phyloP scores from a whole-genome alignment of 2,888 invertebrate species.

The Lumbricus terrestris region DNA sequence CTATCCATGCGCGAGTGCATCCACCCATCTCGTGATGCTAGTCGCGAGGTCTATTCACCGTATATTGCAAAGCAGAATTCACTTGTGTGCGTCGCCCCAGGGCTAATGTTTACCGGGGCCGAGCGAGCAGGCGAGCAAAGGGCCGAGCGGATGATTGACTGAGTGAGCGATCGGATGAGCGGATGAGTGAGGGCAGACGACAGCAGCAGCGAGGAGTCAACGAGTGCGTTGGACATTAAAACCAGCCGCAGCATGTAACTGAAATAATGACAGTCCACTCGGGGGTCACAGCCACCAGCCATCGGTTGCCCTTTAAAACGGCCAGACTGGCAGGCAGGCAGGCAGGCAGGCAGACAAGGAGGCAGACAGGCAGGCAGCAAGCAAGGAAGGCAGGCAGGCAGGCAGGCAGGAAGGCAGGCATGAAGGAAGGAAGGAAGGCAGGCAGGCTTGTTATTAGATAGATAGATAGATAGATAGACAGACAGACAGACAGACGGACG shows the following conservation, averaged over 20 bases:
- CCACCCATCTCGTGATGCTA: no score
- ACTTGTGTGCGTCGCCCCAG: background rate
- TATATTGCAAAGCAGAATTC: background rate
- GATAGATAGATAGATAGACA: no score
- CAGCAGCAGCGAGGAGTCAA: background rate
- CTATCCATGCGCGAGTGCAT: no score
- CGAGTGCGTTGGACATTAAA: background rate
- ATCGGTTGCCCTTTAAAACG: background rate
- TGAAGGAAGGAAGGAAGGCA: no score
- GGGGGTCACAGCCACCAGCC: background rate
- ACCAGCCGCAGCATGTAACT: background rate
- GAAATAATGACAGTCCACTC: conserved; percentile 3
- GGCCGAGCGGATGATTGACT: background rate
- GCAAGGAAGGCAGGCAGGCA: background rate
- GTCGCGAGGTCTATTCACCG: background rate
- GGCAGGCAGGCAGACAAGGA: background rate
- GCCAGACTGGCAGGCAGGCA: background rate
- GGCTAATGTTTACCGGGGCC: background rate
- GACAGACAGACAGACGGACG: no score
- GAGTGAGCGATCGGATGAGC: background rate
- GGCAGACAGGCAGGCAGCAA: no score
- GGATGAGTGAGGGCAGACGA: background rate
- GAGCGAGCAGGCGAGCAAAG: background rate
- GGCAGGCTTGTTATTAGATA: no score
- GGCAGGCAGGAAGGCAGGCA: background rate